Percentiles rank a stretch among this genome's conserved stretches.
phyloP scores from a whole-genome alignment of 2,888 invertebrate genomes.

The Tenthredo amoena region DNA sequence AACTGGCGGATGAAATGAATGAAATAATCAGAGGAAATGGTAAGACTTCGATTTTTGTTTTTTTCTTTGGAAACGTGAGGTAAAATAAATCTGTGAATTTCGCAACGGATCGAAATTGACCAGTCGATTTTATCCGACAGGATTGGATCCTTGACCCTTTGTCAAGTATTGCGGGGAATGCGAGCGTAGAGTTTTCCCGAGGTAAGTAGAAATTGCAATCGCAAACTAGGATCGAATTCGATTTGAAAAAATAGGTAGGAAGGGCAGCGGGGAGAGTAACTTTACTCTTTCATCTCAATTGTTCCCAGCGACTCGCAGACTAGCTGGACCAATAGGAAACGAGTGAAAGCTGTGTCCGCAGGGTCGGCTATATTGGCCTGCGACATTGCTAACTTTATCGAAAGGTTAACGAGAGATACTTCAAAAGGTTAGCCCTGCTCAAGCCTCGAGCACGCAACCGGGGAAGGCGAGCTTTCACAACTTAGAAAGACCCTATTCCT shows the following conservation, averaged over 20 bases:
- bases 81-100: background rate
- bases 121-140: background rate
- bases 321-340: background rate
- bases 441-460: background rate
- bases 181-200: background rate
- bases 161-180: background rate
- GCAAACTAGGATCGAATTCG: slow-evolving; percentile 21
- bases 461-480: slow-evolving; percentile 4
- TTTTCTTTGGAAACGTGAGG: background rate
- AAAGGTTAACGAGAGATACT: slow-evolving; percentile 52
- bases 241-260: slow-evolving; percentile 9
- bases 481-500: background rate
- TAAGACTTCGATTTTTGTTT: background rate
- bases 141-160: background rate
- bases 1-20: background rate
- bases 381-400: slow-evolving; percentile 31
- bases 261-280: background rate
- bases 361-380: background rate
- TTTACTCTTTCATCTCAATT: slow-evolving; percentile 42
- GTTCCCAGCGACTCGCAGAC: slow-evolving; percentile 9
- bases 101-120: background rate
- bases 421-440: slow-evolving; percentile 35
- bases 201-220: slow-evolving; percentile 26
- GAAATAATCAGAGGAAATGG: background rate
- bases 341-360: slow-evolving; percentile 15